Evolutionary conservation across 2,113 vertebrate species (phyloP).

Genomic region (Ctenodactylus gundi): DNA sequence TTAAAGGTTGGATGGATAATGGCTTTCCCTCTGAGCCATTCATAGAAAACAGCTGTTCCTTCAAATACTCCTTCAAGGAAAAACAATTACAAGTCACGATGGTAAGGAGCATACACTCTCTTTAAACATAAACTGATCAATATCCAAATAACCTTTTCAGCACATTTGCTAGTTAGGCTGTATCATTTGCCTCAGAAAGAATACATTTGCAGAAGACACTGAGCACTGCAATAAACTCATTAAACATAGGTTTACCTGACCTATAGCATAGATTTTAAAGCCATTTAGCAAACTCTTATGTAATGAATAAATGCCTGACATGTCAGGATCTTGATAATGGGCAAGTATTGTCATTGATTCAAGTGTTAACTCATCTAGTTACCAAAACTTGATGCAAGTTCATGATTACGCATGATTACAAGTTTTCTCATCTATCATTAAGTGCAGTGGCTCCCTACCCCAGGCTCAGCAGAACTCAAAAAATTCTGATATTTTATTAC

Average conservation of each 20-base stretch:
- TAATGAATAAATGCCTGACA: background rate
- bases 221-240: slow-evolving; percentile 46
- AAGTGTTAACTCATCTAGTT: background rate
- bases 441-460: background rate
- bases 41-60: slow-evolving; percentile 83
- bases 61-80: slow-evolving; percentile 88
- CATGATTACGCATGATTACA: background rate
- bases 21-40: slow-evolving; percentile 69
- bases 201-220: slow-evolving; percentile 39
- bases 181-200: slow-evolving; percentile 42
- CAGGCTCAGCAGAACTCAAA: background rate
- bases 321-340: background rate
- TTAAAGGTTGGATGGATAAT: slow-evolving; percentile 70
- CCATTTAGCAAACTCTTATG: slow-evolving; percentile 13
- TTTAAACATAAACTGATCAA: slow-evolving; percentile 47
- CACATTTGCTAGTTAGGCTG: slow-evolving; percentile 11
- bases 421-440: background rate
- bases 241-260: slow-evolving; percentile 50
- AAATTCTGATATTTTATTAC: background rate
- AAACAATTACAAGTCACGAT: slow-evolving; percentile 14
- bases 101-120: background rate
- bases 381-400: background rate
- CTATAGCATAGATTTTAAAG: background rate
- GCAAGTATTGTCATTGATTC: slow-evolving; percentile 6
- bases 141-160: slow-evolving; percentile 46